phyloP scores from a whole-genome alignment of 1,140 invertebrate species.

The Bombus confusus region DNA sequence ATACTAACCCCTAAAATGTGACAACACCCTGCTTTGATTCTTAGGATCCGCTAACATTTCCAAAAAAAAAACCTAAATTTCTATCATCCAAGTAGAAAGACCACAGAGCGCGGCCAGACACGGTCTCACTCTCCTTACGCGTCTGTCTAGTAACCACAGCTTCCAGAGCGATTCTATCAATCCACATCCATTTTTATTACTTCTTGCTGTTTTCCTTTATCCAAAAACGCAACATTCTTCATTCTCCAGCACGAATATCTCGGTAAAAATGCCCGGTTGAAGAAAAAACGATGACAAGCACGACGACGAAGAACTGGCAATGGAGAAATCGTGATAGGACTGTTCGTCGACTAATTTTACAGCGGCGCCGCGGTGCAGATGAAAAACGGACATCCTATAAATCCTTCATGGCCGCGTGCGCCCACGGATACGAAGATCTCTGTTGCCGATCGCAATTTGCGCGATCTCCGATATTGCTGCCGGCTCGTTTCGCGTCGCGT shows the following conservation, averaged over 20 bases:
- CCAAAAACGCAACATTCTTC: neutral
- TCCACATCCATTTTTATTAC: neutral
- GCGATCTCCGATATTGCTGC: constrained; percentile 65
- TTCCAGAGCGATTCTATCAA: neutral
- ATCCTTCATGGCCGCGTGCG: constrained; percentile 42
- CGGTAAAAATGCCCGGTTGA: neutral
- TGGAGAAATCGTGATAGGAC: constrained; percentile 24
- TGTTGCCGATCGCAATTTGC: constrained; percentile 67
- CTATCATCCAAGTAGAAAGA: neutral
- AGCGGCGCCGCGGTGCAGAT: constrained; percentile 22
- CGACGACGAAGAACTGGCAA: neutral
- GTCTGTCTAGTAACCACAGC: too few species aligned
- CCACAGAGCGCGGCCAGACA: neutral
- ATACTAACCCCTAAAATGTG: neutral
- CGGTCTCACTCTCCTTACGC: neutral
- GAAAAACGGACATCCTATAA: constrained; percentile 54
- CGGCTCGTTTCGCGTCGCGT: constrained; percentile 62
- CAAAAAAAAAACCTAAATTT: neutral
- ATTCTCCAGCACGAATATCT: neutral
- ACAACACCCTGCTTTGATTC: neutral
- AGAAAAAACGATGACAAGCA: too few species aligned
- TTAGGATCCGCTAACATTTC: neutral
- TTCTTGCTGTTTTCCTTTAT: neutral
- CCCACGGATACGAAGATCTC: constrained; percentile 59
- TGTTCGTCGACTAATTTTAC: constrained; percentile 44